Evolutionary conservation across 2,888 invertebrate species (phyloP), one percentile per base, ranked within the genome.

Genomic region (Athripsodes cinereus): DNA sequence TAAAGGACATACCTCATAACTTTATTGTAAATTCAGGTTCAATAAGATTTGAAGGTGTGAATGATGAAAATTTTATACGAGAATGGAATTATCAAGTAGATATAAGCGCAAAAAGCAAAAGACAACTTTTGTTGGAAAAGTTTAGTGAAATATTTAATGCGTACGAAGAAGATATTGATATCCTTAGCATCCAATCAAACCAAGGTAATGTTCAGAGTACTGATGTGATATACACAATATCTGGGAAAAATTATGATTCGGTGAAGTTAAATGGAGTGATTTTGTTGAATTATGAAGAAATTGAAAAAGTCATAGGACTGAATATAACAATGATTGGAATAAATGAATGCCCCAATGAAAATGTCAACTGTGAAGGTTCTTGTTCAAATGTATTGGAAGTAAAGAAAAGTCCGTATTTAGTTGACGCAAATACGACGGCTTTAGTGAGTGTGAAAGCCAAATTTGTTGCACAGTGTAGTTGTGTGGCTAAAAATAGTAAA

Each of bases 271-370:
- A 99, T 71, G 97, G 97, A 11, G 88, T 96, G 57, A 91, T 98
- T 1, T 75, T 95, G 50, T 90, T 93, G 87, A 90, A 96, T 71
- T 82, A 94, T 58, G 92, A 92, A 74, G 92, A 93, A 82, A 94
- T 96, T 68, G 95, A 96, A 74, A 84, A 87, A 67, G 88, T 90
- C 62, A 92, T 96, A 13, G 96, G 95, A 35, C 90, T 96, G 61
- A 93, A 93, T 70, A 94, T 97, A 60, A 92, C 93, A 13, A 96
- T 96, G 96, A 95, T 98, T 19, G 96, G 96, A 62, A 96, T 99
- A 66, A 97, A 96, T 68, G 95, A 96, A 76, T 96, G 95, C 72
- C 80, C 95, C 61, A 92, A 93, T 71, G 95, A 96, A 79, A 94
- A 94, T 71, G 88, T 91, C 71, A 90, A 91, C 83, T 96, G 95